Percentiles rank a stretch among this genome's conserved stretches.
These are phyloP conservation scores for Heterochromis multidens DNA, from an alignment of 2,113 vertebrate genomes.

Conservation along the genomic window DNA sequence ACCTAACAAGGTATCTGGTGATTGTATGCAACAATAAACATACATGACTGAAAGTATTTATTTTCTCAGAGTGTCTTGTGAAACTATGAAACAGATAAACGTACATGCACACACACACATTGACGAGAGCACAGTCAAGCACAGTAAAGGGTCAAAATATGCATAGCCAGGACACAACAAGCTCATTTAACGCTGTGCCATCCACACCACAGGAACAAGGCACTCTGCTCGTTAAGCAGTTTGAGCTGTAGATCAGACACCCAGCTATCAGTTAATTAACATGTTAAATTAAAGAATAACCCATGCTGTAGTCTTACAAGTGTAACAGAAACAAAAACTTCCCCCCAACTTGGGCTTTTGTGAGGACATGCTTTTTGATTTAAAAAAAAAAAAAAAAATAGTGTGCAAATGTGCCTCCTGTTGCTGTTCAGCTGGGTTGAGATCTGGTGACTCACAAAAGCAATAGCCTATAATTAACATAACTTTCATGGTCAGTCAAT, in stretches of 20 bases:
- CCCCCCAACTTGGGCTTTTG: not conserved
- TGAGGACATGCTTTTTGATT: not conserved
- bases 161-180: not conserved
- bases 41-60: not conserved
- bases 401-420: not conserved
- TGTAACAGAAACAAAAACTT: not conserved
- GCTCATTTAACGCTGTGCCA: not conserved
- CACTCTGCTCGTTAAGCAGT: constrained; percentile 2
- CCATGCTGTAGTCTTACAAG: not conserved
- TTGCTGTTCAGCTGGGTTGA: not conserved
- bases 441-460: not conserved
- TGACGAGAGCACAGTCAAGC: not conserved
- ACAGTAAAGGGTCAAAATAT: not conserved
- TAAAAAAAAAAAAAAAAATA: not conserved
- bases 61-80: not conserved
- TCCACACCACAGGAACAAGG: not conserved
- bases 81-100: not conserved
- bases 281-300: constrained; percentile 6
- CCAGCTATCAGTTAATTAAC: not conserved
- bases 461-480: not conserved
- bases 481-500: not conserved
- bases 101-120: not conserved
- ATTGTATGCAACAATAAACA: no score
- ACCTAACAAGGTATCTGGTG: not conserved
- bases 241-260: not conserved